phyloP scores from a whole-genome alignment of 2,113 vertebrate species.

The Percopsis transmontana region DNA sequence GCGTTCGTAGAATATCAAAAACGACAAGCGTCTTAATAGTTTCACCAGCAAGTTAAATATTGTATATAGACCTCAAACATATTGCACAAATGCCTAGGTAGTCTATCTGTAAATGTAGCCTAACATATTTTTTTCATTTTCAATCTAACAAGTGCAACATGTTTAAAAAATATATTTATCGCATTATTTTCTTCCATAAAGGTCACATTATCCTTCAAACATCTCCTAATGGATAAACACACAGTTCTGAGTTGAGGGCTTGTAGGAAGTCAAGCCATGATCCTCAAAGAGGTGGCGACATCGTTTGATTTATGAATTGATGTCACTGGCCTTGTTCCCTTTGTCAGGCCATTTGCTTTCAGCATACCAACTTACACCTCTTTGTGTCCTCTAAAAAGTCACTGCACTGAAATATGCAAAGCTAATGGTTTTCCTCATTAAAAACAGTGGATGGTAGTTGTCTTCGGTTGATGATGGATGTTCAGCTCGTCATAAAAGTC shows the following conservation, averaged over 20 bases:
- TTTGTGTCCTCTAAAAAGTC: constrained; percentile 57
- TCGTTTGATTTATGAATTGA: constrained; percentile 65
- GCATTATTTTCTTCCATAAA: no score
- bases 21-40: no score
- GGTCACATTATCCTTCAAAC: no score
- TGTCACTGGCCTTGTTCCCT: constrained; percentile 54
- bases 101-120: no score
- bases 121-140: no score
- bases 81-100: no score
- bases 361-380: constrained; percentile 68
- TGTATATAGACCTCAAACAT: no score
- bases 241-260: constrained; percentile 30
- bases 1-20: not conserved
- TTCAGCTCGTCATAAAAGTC: constrained; percentile 47
- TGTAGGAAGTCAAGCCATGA: constrained; percentile 53
- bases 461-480: constrained; percentile 51
- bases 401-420: constrained; percentile 29
- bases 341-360: constrained; percentile 42
- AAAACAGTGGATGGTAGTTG: constrained; percentile 27
- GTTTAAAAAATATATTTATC: no score
- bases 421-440: constrained; percentile 34
- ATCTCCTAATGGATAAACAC: no score
- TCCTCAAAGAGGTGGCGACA: constrained; percentile 41
- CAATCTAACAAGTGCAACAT: no score
- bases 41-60: no score